phyloP scores from a whole-genome alignment of 1,140 invertebrate genomes.

The Penaeus vannamei region DNA sequence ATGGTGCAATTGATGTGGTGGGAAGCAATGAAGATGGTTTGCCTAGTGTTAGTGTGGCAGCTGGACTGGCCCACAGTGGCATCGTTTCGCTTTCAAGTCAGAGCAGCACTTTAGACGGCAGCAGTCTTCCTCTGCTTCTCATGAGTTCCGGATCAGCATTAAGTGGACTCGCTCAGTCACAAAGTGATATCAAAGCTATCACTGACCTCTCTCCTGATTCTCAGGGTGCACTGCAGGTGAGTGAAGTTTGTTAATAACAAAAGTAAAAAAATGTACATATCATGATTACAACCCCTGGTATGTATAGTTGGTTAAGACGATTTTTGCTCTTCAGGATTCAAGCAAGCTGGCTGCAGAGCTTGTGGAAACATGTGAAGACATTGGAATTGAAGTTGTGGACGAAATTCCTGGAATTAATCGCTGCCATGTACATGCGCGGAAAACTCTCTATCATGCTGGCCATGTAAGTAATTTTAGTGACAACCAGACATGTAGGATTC shows the following conservation, averaged over 20 bases:
- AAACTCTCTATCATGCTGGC: conserved; percentile 45
- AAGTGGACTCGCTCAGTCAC: conserved; percentile 33
- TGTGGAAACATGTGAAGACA: conserved; percentile 23
- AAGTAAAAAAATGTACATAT: neutral
- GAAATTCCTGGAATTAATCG: conserved; percentile 46
- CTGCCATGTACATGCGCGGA: conserved; percentile 18
- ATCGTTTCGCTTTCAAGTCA: neutral
- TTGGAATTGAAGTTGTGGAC: conserved; percentile 53
- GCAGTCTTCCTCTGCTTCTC: conserved; percentile 46
- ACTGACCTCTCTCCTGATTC: neutral
- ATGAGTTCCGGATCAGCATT: conserved; percentile 45
- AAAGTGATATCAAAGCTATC: neutral
- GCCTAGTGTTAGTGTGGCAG: too few species aligned
- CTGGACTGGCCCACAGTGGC: too few species aligned
- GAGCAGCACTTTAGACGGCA: conserved; percentile 16
- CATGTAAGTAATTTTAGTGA: conserved; percentile 39
- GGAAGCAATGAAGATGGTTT: neutral
- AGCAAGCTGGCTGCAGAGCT: conserved; percentile 29
- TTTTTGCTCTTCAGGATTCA: conserved; percentile 20
- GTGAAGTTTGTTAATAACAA: neutral
- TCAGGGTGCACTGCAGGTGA: neutral
- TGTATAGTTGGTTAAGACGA: neutral
- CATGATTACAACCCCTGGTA: too few species aligned
- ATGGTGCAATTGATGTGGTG: too few species aligned
- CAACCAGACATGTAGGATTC: neutral